A percentile compares a stretch with the other conserved stretches of the same genome.
Evolutionary conservation across 2,888 invertebrate species (phyloP).

Genomic region (Ormyrus pomaceus): DNA sequence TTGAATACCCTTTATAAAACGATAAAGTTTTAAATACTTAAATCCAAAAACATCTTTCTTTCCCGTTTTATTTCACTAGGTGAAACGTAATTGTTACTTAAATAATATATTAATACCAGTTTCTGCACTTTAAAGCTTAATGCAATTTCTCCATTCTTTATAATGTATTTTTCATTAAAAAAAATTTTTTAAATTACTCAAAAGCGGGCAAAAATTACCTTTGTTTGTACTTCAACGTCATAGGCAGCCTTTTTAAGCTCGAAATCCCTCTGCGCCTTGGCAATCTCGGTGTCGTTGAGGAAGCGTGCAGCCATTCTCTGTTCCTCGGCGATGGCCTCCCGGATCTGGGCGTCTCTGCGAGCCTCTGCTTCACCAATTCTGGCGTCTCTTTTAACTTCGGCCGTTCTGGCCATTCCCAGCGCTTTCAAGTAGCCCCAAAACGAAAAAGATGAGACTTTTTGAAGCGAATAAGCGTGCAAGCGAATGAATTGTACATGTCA

Average conservation of each 20-base stretch:
- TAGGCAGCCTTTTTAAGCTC: slow-evolving; percentile 98
- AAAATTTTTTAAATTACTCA: slow-evolving; percentile 61
- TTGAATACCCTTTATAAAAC: no score
- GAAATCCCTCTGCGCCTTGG: slow-evolving; percentile 97
- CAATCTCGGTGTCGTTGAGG: slow-evolving; percentile 97
- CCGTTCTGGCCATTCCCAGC: slow-evolving; percentile 95
- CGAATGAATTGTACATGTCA: background rate
- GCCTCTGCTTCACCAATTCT: slow-evolving; percentile 98
- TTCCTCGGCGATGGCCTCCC: slow-evolving; percentile 97
- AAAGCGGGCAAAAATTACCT: slow-evolving; percentile 77
- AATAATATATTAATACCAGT: no score
- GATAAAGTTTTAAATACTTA: no score
- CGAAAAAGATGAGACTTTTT: slow-evolving; percentile 2
- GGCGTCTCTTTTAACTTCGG: slow-evolving; percentile 96
- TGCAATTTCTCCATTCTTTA: no score
- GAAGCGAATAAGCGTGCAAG: background rate
- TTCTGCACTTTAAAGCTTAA: no score
- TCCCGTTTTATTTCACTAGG: no score
- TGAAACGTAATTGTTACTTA: no score
- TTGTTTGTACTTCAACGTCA: slow-evolving; percentile 97
- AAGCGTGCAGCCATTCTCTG: slow-evolving; percentile 96
- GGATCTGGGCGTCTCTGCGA: slow-evolving; percentile 92
- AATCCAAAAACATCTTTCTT: no score
- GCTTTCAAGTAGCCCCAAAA: slow-evolving; percentile 93
- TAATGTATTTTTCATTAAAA: slow-evolving; percentile 14